Base-by-base conservation (phyloP, 2,113 vertebrate species). In the Malurus elegans region DNA sequence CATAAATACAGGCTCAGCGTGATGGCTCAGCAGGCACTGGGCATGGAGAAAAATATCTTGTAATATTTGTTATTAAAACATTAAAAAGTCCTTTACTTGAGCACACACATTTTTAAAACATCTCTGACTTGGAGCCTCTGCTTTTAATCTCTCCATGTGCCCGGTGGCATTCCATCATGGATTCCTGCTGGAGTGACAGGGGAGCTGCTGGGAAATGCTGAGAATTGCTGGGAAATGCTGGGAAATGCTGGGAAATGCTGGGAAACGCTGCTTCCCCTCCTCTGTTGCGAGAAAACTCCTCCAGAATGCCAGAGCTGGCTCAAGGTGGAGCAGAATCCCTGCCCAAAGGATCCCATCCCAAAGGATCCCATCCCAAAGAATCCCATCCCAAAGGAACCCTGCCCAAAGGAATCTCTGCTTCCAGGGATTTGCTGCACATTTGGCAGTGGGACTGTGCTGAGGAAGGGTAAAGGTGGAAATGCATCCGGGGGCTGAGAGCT, bases 51-150 rank as follows among this genome's bases (percentile, higher is more conserved):
- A 97, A 97, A 97, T 86, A 93, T 96, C 94, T 96, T 91, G 91
- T 95, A 96, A 96, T 97, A 96, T 97, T 96, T 97, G 96, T 97
- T 97, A 97, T 97, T 97, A 96, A 97, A 97, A 97, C 96, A 96
- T 97, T 96, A 97, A 96, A 97, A 97, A 97, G 87, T 80, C 94
- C 96, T 96, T 97, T 96, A 90, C 87, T 94, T 95, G 93, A 97
- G 87, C 88, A 96, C 91, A 94, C 95, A 93, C 94, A 93, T 97
- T 94, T 96, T 93, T 88, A 93, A 95, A 94, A 88, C 1, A 0
- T 48, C 53, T 79, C 91, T 72, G 69, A 70, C 66, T 92, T 24
- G 47, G 57, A 95, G 88, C 51, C 51, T 78, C 84, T 80, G 87
- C 79, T 88, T 92, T 96, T 90, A 75, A 91, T 85, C 70, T 92